Percentiles rank a stretch among this genome's conserved stretches.
These are phyloP conservation scores for Ophioderma brevispina DNA, from an alignment of 35 echinoderm and acorn worm species.

Conservation along the genomic window DNA sequence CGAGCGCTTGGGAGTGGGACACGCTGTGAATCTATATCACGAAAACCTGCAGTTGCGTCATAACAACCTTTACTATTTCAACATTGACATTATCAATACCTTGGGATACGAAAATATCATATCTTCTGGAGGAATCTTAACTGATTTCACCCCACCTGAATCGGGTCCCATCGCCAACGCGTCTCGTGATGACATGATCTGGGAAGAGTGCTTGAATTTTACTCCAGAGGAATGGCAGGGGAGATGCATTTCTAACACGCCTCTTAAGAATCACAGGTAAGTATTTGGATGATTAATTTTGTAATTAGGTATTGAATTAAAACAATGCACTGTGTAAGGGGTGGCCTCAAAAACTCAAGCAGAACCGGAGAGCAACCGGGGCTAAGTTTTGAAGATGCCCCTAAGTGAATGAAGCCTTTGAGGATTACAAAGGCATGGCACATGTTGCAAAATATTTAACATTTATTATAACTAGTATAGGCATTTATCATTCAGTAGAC, in stretches of 20 bases:
- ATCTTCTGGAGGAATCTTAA: slow-evolving; percentile 16
- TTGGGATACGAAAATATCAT: slow-evolving; percentile 35
- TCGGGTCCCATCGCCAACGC: slow-evolving; percentile 39
- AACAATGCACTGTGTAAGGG: too few relatives aligned
- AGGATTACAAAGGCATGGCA: neutral
- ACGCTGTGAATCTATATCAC: slow-evolving; percentile 24
- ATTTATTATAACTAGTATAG: too few relatives aligned
- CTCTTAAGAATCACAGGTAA: slow-evolving; percentile 51
- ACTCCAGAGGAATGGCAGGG: slow-evolving; percentile 57
- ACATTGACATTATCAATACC: slow-evolving; percentile 19
- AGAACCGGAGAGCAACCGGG: neutral
- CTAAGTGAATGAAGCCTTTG: neutral
- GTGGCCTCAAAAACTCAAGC: neutral
- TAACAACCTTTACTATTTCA: slow-evolving; percentile 52
- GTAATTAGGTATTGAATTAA: too few relatives aligned
- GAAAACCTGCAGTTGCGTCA: slow-evolving; percentile 14
- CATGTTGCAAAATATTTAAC: neutral
- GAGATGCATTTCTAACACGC: slow-evolving; percentile 43
- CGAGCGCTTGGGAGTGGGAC: slow-evolving; percentile 49
- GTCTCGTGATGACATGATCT: neutral
- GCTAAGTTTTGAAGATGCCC: neutral
- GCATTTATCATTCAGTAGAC: too few relatives aligned
- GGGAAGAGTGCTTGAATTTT: slow-evolving; percentile 1
- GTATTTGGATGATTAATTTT: neutral
- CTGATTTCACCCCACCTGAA: slow-evolving; percentile 42